Evolutionary conservation across 2,113 vertebrate genomes (phyloP).

Genomic region (Burhinus bistriatus): DNA sequence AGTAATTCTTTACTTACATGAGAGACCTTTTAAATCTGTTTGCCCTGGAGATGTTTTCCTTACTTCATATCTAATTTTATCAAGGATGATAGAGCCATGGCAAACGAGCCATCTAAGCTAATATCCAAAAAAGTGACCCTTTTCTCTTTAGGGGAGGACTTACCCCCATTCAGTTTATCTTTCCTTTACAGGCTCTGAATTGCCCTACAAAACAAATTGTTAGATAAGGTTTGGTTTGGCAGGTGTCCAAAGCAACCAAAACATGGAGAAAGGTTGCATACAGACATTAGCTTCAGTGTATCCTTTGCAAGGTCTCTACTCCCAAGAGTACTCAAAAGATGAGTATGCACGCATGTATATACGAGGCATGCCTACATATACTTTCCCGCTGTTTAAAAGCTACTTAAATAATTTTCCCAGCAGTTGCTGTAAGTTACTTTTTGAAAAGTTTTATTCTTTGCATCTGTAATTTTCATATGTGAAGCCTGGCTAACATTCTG

Average conservation of each 20-base stretch:
- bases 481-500: neutral
- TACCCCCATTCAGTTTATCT: neutral
- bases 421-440: neutral
- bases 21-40: neutral
- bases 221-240: neutral
- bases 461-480: neutral
- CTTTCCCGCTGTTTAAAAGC: neutral
- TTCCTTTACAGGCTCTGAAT: neutral
- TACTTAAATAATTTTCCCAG: neutral
- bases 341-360: neutral
- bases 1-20: neutral
- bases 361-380: neutral
- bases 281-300: neutral
- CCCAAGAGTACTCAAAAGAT: neutral
- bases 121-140: neutral
- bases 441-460: neutral
- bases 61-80: neutral
- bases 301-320: neutral
- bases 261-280: neutral
- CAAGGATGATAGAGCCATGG: neutral
- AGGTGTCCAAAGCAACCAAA: neutral
- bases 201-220: neutral
- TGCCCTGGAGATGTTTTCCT: neutral
- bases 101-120: neutral
- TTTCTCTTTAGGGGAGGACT: neutral